Evolutionary conservation across 2,113 vertebrate species (phyloP).

Genomic region (Canis aureus): DNA sequence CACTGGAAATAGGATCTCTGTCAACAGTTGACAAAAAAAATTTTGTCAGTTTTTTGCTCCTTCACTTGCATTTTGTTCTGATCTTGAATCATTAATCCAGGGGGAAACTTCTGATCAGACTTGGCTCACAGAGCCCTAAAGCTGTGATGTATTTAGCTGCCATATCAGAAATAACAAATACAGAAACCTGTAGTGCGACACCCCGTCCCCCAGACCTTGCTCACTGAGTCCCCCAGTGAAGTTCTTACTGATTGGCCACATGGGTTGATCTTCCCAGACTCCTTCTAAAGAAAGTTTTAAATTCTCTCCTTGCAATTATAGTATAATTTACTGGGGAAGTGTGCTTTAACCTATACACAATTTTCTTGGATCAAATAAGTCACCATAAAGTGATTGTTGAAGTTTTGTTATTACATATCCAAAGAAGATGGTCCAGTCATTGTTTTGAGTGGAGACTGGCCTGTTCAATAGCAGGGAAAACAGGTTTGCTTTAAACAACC

Average conservation of each 20-base stretch:
- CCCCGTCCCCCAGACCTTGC: not conserved
- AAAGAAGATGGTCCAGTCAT: not conserved
- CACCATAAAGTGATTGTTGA: not conserved
- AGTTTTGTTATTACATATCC: constrained; percentile 19
- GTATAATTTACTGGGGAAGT: not conserved
- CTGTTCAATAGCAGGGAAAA: too few relatives aligned
- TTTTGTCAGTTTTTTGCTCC: not conserved
- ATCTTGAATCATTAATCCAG: not conserved
- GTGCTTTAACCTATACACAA: not conserved
- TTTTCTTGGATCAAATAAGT: constrained; percentile 44
- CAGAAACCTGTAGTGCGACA: not conserved
- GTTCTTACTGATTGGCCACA: not conserved
- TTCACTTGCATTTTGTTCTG: not conserved
- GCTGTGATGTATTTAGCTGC: not conserved
- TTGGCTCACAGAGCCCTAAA: not conserved
- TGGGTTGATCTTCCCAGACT: not conserved
- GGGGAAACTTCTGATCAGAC: not conserved
- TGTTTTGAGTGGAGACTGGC: not conserved
- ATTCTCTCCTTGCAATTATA: not conserved
- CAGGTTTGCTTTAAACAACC: not conserved
- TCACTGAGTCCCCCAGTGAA: not conserved
- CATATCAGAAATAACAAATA: not conserved
- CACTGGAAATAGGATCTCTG: not conserved
- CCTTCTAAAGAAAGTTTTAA: constrained; percentile 8
- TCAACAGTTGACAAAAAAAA: not conserved